Percentiles rank a stretch among this genome's conserved stretches.
phyloP scores from a whole-genome alignment of 2,888 invertebrate genomes.

The Leptinotarsa haldemani region DNA sequence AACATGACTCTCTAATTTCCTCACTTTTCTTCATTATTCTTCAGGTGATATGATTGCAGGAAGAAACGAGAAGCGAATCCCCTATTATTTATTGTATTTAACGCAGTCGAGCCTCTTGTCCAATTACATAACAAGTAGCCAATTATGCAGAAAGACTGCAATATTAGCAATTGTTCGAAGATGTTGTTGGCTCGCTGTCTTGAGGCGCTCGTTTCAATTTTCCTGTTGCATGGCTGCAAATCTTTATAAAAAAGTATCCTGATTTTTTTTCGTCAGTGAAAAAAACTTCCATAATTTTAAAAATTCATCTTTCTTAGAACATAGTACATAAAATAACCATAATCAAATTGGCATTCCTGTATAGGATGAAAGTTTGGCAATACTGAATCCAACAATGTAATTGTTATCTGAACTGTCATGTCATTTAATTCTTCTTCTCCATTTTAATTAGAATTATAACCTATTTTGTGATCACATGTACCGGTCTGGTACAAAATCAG shows the following conservation, averaged over 20 bases:
- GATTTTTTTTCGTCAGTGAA: not conserved
- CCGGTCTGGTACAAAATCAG: no score
- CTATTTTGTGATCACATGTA: no score
- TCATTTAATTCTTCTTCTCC: no score
- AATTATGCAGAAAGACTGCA: slow-evolving; percentile 53
- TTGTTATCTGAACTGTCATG: no score
- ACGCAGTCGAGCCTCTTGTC: slow-evolving; percentile 47
- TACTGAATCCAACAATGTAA: no score
- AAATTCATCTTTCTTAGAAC: no score
- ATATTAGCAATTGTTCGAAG: slow-evolving; percentile 56
- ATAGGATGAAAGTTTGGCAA: no score
- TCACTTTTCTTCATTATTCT: not conserved
- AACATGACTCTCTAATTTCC: not conserved
- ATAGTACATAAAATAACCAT: no score
- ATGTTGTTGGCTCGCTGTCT: slow-evolving; percentile 54
- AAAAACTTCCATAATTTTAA: no score
- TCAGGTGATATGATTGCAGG: slow-evolving; percentile 25
- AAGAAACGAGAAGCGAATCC: slow-evolving; percentile 28
- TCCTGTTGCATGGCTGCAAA: slow-evolving; percentile 24
- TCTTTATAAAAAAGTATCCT: slow-evolving; percentile 9
- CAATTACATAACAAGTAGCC: slow-evolving; percentile 59
- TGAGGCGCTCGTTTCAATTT: slow-evolving; percentile 44
- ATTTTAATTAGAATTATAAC: no score
- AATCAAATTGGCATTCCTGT: no score
- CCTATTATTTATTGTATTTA: slow-evolving; percentile 40